Evolutionary conservation across 2,113 vertebrate genomes (phyloP).

Genomic region (Neopipo cinnamomea): DNA sequence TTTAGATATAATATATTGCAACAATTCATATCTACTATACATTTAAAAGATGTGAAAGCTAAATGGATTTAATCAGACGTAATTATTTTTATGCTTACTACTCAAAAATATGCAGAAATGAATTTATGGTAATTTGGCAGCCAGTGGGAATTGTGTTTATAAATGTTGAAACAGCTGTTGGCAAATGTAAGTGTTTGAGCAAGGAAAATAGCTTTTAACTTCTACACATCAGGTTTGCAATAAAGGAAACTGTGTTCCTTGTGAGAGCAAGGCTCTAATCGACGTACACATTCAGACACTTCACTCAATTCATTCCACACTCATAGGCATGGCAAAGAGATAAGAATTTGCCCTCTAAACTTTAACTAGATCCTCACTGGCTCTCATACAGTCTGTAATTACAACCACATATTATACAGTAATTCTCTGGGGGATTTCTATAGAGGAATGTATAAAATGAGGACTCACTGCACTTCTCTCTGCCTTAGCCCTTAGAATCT

Average conservation of each 20-base stretch:
- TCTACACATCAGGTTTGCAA: neutral
- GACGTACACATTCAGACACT: neutral
- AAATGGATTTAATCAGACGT: constrained; percentile 74
- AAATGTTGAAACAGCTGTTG: constrained; percentile 74
- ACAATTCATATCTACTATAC: constrained; percentile 65
- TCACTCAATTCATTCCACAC: neutral
- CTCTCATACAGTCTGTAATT: neutral
- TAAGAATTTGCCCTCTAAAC: neutral
- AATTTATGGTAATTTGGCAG: constrained; percentile 77
- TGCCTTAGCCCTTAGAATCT: neutral
- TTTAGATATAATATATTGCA: constrained; percentile 24
- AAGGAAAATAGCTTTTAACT: constrained; percentile 67
- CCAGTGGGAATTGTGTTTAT: constrained; percentile 71
- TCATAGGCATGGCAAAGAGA: neutral
- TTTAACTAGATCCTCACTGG: constrained; percentile 13
- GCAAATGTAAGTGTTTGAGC: constrained; percentile 68
- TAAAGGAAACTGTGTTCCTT: constrained; percentile 17
- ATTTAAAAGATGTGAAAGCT: constrained; percentile 69
- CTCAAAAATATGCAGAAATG: constrained; percentile 71
- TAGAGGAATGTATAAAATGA: neutral
- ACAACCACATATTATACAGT: neutral
- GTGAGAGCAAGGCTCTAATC: neutral
- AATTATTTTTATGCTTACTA: constrained; percentile 75
- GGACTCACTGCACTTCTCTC: neutral
- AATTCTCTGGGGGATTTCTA: neutral